A percentile compares a stretch with the other conserved stretches of the same genome.
Evolutionary conservation across 2,113 vertebrate species (phyloP).

Genomic region (Actenoides lindsayi): DNA sequence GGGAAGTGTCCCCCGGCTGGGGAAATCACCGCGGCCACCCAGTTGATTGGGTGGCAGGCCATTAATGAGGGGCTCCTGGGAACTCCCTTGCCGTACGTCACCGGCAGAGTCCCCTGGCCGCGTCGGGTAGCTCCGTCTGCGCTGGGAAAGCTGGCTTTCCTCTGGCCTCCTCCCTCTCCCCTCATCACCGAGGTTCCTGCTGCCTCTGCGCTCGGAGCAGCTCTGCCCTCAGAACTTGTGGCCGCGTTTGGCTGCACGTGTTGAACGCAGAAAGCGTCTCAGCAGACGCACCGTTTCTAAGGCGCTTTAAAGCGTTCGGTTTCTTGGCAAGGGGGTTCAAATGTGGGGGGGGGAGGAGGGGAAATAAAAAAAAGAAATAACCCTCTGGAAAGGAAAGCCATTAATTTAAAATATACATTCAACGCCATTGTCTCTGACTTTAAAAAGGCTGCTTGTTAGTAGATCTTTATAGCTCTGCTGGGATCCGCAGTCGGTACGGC

Average conservation of each 20-base stretch:
- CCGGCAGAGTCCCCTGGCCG: background rate
- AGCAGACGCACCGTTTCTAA: background rate
- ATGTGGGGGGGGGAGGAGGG: accelerated
- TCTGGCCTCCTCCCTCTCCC: background rate
- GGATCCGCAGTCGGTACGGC: background rate
- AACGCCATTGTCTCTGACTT: background rate
- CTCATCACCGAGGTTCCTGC: background rate
- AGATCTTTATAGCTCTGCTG: constrained; percentile 9
- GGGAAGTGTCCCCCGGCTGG: background rate
- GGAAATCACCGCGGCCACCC: background rate
- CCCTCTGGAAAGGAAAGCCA: background rate
- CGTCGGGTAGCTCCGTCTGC: background rate
- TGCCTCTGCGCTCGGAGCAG: background rate
- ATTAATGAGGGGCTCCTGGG: constrained; percentile 25
- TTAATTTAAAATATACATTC: background rate
- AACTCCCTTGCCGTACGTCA: constrained; percentile 6
- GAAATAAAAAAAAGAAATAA: background rate
- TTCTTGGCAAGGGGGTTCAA: background rate
- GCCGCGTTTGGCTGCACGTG: background rate
- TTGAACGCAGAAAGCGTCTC: background rate
- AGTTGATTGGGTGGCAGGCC: background rate
- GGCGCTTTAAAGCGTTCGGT: background rate
- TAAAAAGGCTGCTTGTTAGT: constrained; percentile 11
- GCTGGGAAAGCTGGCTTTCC: background rate
- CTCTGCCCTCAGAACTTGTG: background rate